Evolutionary conservation across 1,140 invertebrate species (phyloP).

Genomic region (Tetranychus urticae): DNA sequence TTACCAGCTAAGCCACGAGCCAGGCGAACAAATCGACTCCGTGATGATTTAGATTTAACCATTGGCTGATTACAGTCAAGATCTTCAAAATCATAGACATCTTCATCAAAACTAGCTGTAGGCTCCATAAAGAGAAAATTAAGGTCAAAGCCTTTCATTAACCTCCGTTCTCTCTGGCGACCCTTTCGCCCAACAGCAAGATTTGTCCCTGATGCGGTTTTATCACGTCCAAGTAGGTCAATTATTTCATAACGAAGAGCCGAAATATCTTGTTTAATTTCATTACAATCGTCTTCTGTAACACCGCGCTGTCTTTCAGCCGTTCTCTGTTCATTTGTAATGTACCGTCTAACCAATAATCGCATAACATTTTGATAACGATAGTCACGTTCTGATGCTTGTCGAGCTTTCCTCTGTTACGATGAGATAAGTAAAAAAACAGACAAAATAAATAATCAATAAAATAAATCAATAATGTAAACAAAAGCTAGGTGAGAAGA

Average conservation of each 20-base stretch:
- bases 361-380: conserved; percentile 82
- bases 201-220: neutral
- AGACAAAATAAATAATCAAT: conserved; percentile 17
- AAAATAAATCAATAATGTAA: conserved; percentile 13
- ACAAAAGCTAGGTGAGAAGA: no score
- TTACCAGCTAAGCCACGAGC: conserved; percentile 12
- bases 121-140: conserved; percentile 11
- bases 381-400: conserved; percentile 63
- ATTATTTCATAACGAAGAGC: conserved; percentile 81
- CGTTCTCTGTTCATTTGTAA: conserved; percentile 79
- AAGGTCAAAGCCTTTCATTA: conserved; percentile 78
- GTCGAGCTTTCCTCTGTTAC: conserved; percentile 53
- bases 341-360: conserved; percentile 78
- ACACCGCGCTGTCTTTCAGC: conserved; percentile 74
- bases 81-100: conserved; percentile 5
- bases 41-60: conserved; percentile 9
- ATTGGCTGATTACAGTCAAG: conserved; percentile 2
- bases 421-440: neutral
- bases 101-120: conserved; percentile 6
- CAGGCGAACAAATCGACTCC: conserved; percentile 11
- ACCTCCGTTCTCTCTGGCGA: conserved; percentile 60
- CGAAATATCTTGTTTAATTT: conserved; percentile 94
- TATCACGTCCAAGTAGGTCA: conserved; percentile 60
- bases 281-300: conserved; percentile 92
- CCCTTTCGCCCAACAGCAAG: conserved; percentile 59